These are phyloP conservation scores for Eidolon dupreanum DNA, from an alignment of 2,797 vertebrate genomes.

Conservation along the genomic window DNA sequence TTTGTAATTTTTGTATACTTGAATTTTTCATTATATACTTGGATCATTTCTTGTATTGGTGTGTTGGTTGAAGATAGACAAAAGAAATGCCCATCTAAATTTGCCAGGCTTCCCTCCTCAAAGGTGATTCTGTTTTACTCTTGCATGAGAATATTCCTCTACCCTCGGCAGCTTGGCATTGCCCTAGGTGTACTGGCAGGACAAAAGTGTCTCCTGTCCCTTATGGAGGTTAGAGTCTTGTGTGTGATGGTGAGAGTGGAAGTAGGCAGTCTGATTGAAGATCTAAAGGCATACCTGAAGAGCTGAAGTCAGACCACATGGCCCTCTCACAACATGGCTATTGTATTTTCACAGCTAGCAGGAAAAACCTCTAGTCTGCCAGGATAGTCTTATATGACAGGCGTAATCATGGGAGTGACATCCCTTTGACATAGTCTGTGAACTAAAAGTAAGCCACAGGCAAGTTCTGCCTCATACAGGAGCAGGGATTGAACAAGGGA, in stretches of 20 bases:
- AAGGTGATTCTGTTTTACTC: background rate
- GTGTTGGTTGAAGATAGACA: background rate
- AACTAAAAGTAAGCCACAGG: background rate
- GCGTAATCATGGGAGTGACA: background rate
- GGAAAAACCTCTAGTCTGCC: background rate
- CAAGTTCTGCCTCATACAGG: background rate
- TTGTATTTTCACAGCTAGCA: background rate
- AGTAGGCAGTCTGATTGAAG: background rate
- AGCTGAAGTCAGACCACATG: too few relatives aligned
- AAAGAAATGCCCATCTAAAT: background rate
- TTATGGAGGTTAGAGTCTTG: background rate
- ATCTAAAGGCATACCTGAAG: too few relatives aligned
- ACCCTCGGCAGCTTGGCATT: background rate
- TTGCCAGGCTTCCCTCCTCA: background rate
- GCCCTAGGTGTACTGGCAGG: background rate
- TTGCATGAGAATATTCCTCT: background rate
- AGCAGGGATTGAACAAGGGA: background rate
- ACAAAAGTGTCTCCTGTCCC: background rate
- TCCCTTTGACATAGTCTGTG: background rate
- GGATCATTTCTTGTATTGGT: background rate
- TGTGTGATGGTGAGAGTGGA: too few relatives aligned
- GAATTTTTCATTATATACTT: background rate
- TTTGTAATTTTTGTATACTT: background rate
- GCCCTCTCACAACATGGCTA: background rate
- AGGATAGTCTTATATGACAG: background rate